Conservation (phyloP, 2,888 invertebrate species). For the Ophraella communa region DNA sequence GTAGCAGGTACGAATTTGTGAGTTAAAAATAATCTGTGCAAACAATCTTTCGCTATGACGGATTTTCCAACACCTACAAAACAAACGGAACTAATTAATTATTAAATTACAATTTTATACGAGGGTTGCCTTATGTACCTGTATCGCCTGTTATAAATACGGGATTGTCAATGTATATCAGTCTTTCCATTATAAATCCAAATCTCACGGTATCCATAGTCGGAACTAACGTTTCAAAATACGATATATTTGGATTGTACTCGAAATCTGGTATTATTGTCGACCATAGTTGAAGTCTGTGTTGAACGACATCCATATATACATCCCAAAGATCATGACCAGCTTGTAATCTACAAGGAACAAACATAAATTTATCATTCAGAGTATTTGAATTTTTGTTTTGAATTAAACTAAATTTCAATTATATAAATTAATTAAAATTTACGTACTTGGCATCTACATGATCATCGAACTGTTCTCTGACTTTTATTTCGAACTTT, state of each 20-base stretch:
- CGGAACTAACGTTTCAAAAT: constrained; percentile 89
- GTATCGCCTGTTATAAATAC: constrained; percentile 91
- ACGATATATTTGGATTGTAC: constrained; percentile 74
- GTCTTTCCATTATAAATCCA: constrained; percentile 78
- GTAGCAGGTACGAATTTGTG: constrained; percentile 76
- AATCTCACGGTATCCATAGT: constrained; percentile 90
- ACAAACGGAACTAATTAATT: background rate
- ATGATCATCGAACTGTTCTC: constrained; percentile 73
- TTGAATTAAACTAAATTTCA: no score
- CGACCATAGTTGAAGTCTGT: constrained; percentile 79
- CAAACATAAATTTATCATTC: no score
- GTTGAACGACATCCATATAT: constrained; percentile 74
- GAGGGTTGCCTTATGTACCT: constrained; percentile 59
- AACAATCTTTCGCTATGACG: constrained; percentile 77
- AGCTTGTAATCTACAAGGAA: constrained; percentile 68
- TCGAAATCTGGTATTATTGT: constrained; percentile 76
- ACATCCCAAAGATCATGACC: constrained; percentile 78
- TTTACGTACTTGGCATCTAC: constrained; percentile 68
- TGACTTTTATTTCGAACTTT: constrained; percentile 72
- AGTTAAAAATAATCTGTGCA: constrained; percentile 69
- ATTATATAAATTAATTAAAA: background rate
- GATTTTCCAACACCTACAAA: constrained; percentile 85
- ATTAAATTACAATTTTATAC: no score
- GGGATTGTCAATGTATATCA: constrained; percentile 75
- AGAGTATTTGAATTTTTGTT: no score